Conservation (phyloP, 2,113 vertebrate species). For the Toxotes jaculatrix region DNA sequence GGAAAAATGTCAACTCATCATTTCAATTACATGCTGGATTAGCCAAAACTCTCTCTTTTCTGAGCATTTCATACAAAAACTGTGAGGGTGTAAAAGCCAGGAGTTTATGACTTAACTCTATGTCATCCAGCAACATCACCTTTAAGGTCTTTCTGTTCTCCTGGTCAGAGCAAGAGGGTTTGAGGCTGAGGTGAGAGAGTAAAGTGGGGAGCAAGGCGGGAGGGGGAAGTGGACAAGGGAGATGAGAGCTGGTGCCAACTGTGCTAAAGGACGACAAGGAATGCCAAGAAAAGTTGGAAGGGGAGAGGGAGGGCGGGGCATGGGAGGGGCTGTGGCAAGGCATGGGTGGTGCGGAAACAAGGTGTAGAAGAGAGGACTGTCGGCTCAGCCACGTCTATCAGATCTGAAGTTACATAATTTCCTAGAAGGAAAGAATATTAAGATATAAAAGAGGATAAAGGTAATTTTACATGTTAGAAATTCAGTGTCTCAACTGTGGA, state of each 20-base stretch:
- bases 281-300: constrained; percentile 60
- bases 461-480: neutral
- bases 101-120: neutral
- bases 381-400: neutral
- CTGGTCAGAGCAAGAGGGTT: constrained; percentile 11
- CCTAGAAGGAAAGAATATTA: neutral
- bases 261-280: constrained; percentile 62
- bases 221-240: constrained; percentile 23
- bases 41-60: constrained; percentile 15
- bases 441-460: neutral
- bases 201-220: neutral
- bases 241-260: constrained; percentile 58
- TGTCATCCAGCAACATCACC: constrained; percentile 23
- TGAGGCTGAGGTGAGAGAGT: constrained; percentile 24
- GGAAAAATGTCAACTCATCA: constrained; percentile 30
- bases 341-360: constrained; percentile 2
- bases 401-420: neutral
- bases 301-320: constrained; percentile 28
- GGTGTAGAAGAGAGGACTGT: neutral
- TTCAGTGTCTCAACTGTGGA: neutral
- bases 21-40: constrained; percentile 42
- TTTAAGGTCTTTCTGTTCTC: constrained; percentile 8
- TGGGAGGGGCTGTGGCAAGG: constrained; percentile 15
- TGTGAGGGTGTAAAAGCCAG: neutral
- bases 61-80: constrained; percentile 22